Evolutionary conservation across 92 coral and sea anemone genomes (phyloP), one percentile per base, ranked within the genome.

Genomic region (Galaxea fascicularis): DNA sequence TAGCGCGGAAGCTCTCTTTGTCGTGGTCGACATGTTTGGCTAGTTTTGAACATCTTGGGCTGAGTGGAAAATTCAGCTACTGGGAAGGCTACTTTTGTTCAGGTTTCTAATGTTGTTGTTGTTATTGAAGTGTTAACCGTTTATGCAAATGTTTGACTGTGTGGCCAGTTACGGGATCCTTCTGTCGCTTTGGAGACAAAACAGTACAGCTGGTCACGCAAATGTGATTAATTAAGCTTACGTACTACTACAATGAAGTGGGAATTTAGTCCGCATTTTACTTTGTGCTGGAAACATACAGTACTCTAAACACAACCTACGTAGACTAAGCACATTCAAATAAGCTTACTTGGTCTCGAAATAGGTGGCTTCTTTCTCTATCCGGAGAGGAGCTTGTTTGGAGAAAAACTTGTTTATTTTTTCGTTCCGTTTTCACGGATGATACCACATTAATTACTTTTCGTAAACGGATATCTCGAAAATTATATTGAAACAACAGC

Each of bases 161-260:
- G n/a, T 71, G 65, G 54, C 4, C 39, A 16, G 31, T 82, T 22
- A n/a, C n/a, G n/a, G n/a, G n/a, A n/a, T n/a, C n/a, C n/a, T 31
- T 13, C 4, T 15, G 78, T 82, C 70, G 86, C 86, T 27, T 53
- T 67, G 85, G 78, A 67, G 78, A 82, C 69, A 71, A 20, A 45
- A 7, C 56, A 16, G 21, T 44, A 41, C 26, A 11, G 74, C 44
- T 30, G 65, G 86, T 69, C 78, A 44, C 70, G 45, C 58, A 51
- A 46, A 49, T 7, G 0, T 0, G 14, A 28, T 65, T 79, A 44
- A 2, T 20, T 13, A 49, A 6, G 9, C 63, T 0, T 47, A 65
- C 25, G 83, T 41, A 49, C 66, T 75, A 0, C 16, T 47, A 44
- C 35, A 64, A 25, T 56, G 27, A 27, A 79, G 26, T 54, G 66